Evolutionary conservation across 2,113 vertebrate species (phyloP).

Genomic region (Eulemur macaco): DNA sequence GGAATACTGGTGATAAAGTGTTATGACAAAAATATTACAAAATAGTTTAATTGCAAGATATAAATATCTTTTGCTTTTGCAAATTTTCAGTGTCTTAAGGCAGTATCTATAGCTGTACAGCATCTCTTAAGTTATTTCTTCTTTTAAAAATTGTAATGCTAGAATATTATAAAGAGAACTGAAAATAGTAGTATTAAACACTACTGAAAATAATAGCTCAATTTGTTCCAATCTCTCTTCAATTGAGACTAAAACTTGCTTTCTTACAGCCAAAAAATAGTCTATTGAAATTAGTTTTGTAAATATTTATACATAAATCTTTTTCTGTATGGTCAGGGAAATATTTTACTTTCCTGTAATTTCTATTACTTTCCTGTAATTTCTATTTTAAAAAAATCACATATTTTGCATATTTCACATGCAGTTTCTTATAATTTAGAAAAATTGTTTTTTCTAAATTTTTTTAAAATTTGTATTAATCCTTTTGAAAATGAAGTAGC

Average conservation of each 20-base stretch:
- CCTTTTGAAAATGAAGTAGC: constrained; percentile 9
- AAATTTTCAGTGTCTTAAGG: neutral
- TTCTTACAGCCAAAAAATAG: neutral
- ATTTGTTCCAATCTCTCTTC: neutral
- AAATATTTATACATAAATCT: neutral
- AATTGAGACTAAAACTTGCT: neutral
- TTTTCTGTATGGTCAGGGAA: neutral
- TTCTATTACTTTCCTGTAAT: neutral
- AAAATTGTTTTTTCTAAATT: neutral
- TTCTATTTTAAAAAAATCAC: constrained; percentile 13
- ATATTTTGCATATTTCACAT: neutral
- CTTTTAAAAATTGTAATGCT: neutral
- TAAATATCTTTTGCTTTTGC: neutral
- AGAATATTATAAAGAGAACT: neutral
- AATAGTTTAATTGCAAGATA: neutral
- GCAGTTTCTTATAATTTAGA: neutral
- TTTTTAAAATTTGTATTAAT: neutral
- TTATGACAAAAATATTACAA: neutral
- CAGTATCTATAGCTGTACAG: neutral
- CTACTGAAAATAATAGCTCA: neutral
- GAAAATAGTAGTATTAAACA: neutral
- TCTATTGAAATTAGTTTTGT: neutral
- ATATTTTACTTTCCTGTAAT: neutral
- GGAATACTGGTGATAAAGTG: neutral
- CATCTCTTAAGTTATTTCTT: neutral